Base-by-base conservation (phyloP, 2,888 invertebrate species). In the Cheilosia vulpina region DNA sequence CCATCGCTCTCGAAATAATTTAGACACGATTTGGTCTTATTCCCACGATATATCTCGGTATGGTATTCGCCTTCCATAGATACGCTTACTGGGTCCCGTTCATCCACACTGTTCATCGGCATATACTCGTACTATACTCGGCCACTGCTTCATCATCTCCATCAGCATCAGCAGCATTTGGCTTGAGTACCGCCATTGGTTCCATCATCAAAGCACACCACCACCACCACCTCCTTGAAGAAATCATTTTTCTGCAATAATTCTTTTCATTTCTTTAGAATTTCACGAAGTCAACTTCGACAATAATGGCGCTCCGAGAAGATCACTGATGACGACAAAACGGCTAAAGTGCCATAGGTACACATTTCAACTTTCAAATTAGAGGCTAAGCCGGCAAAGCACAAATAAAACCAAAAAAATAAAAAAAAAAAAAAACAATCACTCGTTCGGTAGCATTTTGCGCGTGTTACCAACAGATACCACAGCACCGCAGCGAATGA, bases 1-100 rank as follows among this genome's bases (percentile, higher is more conserved):
- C 85, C 80, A 80, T 80, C 80, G 72, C 85, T 85, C 80, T 80
- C 80, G 66, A 85, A 80, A 85, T 77, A 80, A 80, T 85, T 85
- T 85, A 76, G 80, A 85, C 85, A 85, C 85, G 85, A 85, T 80
- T 85, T 85, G 85, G 85, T 85, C 85, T 80, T 85, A 85, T 85
- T 85, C 85, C 85, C 85, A 85, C 85, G 85, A 85, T 85, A 85
- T 76, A 85, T 80, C 85, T 85, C 62, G 65, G 68, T 73, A 57
- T 62, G 65, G 68, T 68, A 52, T 62, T 77, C 76, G 69, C 73
- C 63, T 52, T 53, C 78, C 57, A 66, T 69, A 73, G 75, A 66
- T 47, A 79, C 69, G 79, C 68, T 71, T 79, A 75, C 63, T 57
- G 47, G 53, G 68, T 79, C 75, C 79, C 75, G 78, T 75, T 84